Evolutionary conservation across 1,140 invertebrate species (phyloP).

Genomic region (Calosoma granatense): DNA sequence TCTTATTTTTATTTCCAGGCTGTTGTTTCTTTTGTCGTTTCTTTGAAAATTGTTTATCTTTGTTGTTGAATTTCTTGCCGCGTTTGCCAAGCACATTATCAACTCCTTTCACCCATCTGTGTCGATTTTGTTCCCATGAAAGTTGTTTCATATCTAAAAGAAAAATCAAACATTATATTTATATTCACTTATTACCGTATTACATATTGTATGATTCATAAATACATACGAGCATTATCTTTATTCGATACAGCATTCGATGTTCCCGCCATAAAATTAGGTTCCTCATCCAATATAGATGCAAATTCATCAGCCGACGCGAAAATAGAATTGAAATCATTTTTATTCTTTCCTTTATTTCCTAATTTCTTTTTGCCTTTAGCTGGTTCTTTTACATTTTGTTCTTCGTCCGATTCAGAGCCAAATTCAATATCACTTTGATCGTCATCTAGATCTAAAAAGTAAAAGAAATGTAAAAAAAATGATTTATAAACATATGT

Average conservation of each 20-base stretch:
- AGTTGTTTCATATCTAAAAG: slow-evolving; percentile 29
- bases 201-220: too few species aligned
- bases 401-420: neutral
- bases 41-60: neutral
- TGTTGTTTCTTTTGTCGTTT: neutral
- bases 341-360: slow-evolving; percentile 16
- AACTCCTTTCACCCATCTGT: slow-evolving; percentile 29
- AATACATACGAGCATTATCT: slow-evolving; percentile 32
- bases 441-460: slow-evolving; percentile 15
- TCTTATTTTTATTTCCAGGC: neutral
- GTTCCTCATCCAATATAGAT: slow-evolving; percentile 30
- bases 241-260: slow-evolving; percentile 28
- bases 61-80: neutral
- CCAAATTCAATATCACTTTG: slow-evolving; percentile 12
- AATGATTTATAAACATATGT: too few species aligned
- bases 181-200: too few species aligned
- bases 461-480: too few species aligned
- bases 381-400: neutral
- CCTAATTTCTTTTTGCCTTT: slow-evolving; percentile 19
- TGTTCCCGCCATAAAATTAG: slow-evolving; percentile 25
- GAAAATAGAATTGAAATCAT: slow-evolving; percentile 26
- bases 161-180: slow-evolving; percentile 11
- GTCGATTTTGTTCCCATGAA: slow-evolving; percentile 30
- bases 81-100: slow-evolving; percentile 21
- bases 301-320: slow-evolving; percentile 35